These are phyloP conservation scores for Pluvialis apricaria DNA, from an alignment of 2,113 vertebrate species.

Conservation along the genomic window DNA sequence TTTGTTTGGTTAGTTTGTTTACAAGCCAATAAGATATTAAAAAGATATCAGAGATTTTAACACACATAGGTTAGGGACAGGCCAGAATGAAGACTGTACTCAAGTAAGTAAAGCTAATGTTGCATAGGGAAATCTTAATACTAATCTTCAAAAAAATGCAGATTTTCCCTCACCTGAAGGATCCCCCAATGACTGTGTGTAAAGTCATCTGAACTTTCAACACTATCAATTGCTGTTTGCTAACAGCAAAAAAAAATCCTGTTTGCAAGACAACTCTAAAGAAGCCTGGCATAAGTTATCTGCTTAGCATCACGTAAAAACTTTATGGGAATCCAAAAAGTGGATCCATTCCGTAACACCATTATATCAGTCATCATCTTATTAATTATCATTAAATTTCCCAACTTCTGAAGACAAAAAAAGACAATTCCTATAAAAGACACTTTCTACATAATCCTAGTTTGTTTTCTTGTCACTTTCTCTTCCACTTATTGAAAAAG, in stretches of 20 bases:
- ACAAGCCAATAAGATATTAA: not conserved
- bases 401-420: rapidly evolving
- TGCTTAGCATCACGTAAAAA: not conserved
- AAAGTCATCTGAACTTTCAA: not conserved
- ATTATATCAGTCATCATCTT: not conserved
- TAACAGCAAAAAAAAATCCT: not conserved
- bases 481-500: not conserved
- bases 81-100: not conserved
- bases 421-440: not conserved
- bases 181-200: not conserved
- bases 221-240: not conserved
- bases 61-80: not conserved
- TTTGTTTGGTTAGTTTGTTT: not conserved
- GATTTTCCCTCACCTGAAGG: not conserved
- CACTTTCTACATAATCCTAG: not conserved
- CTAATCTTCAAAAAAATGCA: not conserved
- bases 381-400: no score
- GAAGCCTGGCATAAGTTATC: not conserved
- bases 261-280: not conserved
- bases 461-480: not conserved
- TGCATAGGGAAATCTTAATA: not conserved
- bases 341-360: not conserved
- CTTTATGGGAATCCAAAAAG: not conserved
- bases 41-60: not conserved
- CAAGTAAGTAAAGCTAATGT: not conserved